Evolutionary conservation across 2,797 vertebrate species (phyloP).

Genomic region (Melanotaenia trifasciata): DNA sequence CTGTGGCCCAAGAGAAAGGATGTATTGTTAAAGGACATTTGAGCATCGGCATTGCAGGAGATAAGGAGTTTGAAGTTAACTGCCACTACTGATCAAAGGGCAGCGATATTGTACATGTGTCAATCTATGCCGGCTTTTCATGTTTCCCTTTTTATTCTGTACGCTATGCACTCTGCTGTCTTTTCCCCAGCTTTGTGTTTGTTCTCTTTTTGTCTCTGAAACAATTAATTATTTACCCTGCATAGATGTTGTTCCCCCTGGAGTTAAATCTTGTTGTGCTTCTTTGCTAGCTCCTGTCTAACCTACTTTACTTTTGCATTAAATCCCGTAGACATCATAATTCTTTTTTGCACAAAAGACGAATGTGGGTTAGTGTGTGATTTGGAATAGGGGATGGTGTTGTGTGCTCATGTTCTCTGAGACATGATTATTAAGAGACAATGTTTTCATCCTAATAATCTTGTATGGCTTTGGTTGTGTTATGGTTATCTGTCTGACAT

Average conservation of each 20-base stretch:
- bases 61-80: conserved; percentile 67
- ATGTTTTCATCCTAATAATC: conserved; percentile 3
- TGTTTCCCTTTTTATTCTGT: conserved; percentile 39
- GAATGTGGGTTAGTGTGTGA: conserved; percentile 25
- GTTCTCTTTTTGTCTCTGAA: conserved; percentile 23
- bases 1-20: conserved; percentile 72
- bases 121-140: conserved; percentile 40
- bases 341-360: conserved; percentile 27
- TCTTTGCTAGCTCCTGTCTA: conserved; percentile 18
- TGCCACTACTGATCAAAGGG: conserved; percentile 66
- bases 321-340: conserved; percentile 27
- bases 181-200: conserved; percentile 44
- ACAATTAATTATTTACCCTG: conserved; percentile 17
- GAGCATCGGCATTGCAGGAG: conserved; percentile 75
- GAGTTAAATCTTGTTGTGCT: conserved; percentile 29
- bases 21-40: conserved; percentile 76
- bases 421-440: conserved; percentile 6
- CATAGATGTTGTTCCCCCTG: conserved; percentile 25
- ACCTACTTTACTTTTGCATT: conserved; percentile 44
- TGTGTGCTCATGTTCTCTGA: conserved; percentile 17
- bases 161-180: conserved; percentile 26
- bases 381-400: background rate
- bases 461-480: background rate
- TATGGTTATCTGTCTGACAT: conserved; percentile 4
- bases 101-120: conserved; percentile 47